Percentiles rank a stretch among this genome's conserved stretches.
phyloP scores from a whole-genome alignment of 2,888 invertebrate species.

The Dione juno region DNA sequence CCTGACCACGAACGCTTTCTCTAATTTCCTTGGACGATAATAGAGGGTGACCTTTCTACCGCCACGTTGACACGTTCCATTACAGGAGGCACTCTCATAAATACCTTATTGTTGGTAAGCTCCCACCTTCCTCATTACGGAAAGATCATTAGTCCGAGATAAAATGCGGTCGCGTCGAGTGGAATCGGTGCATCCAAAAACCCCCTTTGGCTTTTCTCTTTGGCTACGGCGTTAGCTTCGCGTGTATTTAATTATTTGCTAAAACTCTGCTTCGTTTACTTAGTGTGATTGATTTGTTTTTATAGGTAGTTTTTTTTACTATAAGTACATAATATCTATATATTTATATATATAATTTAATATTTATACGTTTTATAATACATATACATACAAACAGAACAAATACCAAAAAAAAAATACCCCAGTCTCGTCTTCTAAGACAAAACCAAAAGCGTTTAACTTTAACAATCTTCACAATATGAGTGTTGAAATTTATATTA shows the following conservation, averaged over 20 bases:
- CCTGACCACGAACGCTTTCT: slow-evolving; percentile 48
- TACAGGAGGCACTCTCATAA: slow-evolving; percentile 76
- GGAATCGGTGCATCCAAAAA: slow-evolving; percentile 65
- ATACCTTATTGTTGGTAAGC: slow-evolving; percentile 76
- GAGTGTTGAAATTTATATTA: slow-evolving; percentile 22
- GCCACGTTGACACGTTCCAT: slow-evolving; percentile 70
- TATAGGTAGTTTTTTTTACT: not conserved
- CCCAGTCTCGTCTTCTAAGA: not conserved
- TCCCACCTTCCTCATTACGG: slow-evolving; percentile 73
- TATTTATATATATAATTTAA: too few relatives aligned
- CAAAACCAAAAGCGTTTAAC: slow-evolving; percentile 5
- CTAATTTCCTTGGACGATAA: slow-evolving; percentile 60
- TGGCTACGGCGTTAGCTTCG: slow-evolving; percentile 5
- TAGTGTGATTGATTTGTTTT: slow-evolving; percentile 13
- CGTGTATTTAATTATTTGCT: slow-evolving; percentile 9
- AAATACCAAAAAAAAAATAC: slow-evolving; percentile 1
- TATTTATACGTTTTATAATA: not conserved
- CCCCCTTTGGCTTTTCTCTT: slow-evolving; percentile 42
- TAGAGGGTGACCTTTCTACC: slow-evolving; percentile 60
- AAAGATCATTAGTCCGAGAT: slow-evolving; percentile 77
- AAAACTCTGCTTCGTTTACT: slow-evolving; percentile 7
- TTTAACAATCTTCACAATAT: slow-evolving; percentile 15
- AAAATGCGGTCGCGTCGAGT: slow-evolving; percentile 68
- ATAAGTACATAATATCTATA: too few relatives aligned
- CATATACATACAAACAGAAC: not conserved